Percentiles rank a stretch among this genome's conserved stretches.
Conservation (phyloP, 2,888 invertebrate genomes). For the Lasioglossum morio region DNA sequence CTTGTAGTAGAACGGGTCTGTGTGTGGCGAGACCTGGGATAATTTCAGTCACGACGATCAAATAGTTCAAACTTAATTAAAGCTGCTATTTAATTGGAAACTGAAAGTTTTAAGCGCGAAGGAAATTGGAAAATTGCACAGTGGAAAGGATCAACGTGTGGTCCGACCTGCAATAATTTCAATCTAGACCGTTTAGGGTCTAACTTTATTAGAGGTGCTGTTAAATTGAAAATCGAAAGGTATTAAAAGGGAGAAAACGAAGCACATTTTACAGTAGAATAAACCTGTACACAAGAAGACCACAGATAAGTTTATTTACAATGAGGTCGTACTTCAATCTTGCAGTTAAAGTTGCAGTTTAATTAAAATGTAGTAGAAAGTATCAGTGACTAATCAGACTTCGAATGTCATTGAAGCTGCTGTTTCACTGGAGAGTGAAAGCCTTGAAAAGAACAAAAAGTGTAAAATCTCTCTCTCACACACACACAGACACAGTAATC, state of each 20-base stretch:
- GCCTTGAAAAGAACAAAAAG: not conserved
- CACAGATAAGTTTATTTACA: not conserved
- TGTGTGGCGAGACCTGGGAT: not conserved
- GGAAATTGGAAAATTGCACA: not conserved
- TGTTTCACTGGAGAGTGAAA: not conserved
- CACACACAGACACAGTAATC: not conserved
- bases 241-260: not conserved
- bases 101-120: not conserved
- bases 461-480: not conserved
- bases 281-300: not conserved
- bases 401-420: not conserved
- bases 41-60: not conserved
- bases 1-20: not conserved
- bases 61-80: not conserved
- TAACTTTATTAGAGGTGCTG: not conserved
- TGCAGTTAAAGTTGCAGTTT: not conserved
- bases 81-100: slow-evolving; percentile 1
- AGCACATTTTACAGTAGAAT: not conserved
- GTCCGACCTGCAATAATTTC: not conserved
- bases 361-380: not conserved
- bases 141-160: not conserved
- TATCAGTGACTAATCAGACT: not conserved
- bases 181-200: not conserved
- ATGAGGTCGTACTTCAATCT: no score
- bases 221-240: not conserved